Evolutionary conservation across 2,888 invertebrate species (phyloP).

Genomic region (Micropterix aruncella): DNA sequence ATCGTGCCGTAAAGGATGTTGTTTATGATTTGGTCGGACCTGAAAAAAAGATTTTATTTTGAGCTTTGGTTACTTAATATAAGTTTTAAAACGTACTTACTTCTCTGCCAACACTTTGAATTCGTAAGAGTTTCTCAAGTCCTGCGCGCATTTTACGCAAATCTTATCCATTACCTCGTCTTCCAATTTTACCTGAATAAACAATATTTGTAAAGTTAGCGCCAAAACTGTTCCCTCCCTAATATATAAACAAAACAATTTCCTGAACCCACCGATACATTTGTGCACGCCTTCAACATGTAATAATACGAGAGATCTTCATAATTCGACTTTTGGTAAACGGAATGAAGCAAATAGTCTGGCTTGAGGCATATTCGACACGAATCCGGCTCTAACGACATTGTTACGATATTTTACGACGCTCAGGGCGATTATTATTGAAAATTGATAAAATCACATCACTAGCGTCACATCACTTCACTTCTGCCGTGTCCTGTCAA

Average conservation of each 20-base stretch:
- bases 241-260: no score
- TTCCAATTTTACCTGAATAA: background rate
- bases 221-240: no score
- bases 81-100: no score
- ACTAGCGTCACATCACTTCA: no score
- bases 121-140: conserved; percentile 4
- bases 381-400: background rate
- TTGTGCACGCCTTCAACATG: background rate
- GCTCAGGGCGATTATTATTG: background rate
- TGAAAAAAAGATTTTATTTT: conserved; percentile 13
- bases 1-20: conserved; percentile 19
- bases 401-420: no score
- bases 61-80: no score
- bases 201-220: no score
- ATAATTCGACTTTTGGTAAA: background rate
- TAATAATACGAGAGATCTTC: background rate
- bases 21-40: conserved; percentile 29
- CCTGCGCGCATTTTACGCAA: conserved; percentile 6
- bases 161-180: conserved; percentile 2
- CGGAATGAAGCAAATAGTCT: background rate
- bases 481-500: no score
- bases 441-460: background rate
- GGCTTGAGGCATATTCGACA: background rate
- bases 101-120: conserved; percentile 35
- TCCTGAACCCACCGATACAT: background rate